Evolutionary conservation across 2,888 invertebrate species (phyloP).

Genomic region (Athalia circularis): DNA sequence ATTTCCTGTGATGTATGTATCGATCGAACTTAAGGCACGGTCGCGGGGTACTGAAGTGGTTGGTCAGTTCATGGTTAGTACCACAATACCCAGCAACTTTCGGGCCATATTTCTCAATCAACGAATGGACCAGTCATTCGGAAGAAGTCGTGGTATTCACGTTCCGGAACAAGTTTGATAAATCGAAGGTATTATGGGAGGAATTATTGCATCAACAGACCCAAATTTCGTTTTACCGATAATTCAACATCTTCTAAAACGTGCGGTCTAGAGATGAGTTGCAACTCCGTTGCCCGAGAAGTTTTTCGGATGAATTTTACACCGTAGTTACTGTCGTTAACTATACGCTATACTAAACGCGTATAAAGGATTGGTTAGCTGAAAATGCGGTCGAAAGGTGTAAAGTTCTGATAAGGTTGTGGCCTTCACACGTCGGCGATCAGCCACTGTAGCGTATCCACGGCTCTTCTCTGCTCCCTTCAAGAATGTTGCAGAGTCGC

Average conservation of each 20-base stretch:
- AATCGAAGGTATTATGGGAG: too few species aligned
- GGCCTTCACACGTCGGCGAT: constrained; percentile 52
- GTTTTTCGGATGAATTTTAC: not conserved
- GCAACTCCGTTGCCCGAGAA: too few species aligned
- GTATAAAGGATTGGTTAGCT: constrained; percentile 37
- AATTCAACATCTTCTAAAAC: too few species aligned
- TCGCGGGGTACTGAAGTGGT: not conserved
- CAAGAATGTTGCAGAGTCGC: not conserved
- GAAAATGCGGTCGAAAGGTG: constrained; percentile 53
- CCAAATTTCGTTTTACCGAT: too few species aligned
- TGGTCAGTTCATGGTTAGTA: not conserved
- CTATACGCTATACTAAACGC: not conserved
- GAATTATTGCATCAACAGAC: too few species aligned
- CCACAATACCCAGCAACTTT: too few species aligned
- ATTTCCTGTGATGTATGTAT: too few species aligned
- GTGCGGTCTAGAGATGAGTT: too few species aligned
- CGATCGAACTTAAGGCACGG: not conserved
- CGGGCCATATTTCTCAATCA: too few species aligned
- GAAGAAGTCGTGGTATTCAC: too few species aligned
- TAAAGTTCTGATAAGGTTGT: constrained; percentile 54
- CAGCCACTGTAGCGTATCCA: constrained; percentile 26
- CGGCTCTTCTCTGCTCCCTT: not conserved
- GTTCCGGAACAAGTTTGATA: too few species aligned
- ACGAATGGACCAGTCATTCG: too few species aligned
- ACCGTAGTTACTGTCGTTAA: constrained; percentile 29